Evolutionary conservation across 2,113 vertebrate genomes (phyloP).

Genomic region (Gasterosteus aculeatus): DNA sequence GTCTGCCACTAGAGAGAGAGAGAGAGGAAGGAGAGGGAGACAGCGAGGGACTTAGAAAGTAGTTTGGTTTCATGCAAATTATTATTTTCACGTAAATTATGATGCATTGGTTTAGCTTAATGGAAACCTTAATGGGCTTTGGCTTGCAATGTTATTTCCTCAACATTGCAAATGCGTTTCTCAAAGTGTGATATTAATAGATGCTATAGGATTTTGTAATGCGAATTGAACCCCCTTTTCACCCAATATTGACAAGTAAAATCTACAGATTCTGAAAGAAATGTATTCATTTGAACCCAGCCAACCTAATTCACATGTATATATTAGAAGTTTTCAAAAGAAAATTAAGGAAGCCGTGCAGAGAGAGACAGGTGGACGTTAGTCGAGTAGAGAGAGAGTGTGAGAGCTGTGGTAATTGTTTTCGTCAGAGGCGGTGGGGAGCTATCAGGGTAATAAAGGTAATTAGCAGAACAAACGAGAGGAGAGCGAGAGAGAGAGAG

Average conservation of each 20-base stretch:
- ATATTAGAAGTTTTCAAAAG: slow-evolving; percentile 11
- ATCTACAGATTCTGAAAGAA: not conserved
- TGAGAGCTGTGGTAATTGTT: slow-evolving; percentile 92
- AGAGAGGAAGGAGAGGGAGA: slow-evolving; percentile 48
- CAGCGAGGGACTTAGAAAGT: slow-evolving; percentile 52
- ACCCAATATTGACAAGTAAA: not conserved
- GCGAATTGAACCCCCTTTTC: slow-evolving; percentile 6
- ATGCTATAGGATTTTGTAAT: slow-evolving; percentile 16
- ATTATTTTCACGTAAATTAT: slow-evolving; percentile 69
- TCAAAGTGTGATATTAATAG: not conserved
- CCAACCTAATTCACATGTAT: not conserved
- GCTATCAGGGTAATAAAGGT: slow-evolving; percentile 99
- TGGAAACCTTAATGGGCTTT: slow-evolving; percentile 42
- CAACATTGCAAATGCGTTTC: slow-evolving; percentile 1
- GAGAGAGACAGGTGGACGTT: slow-evolving; percentile 7
- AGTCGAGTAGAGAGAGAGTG: slow-evolving; percentile 68
- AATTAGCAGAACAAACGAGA: slow-evolving; percentile 99
- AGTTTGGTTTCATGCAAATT: slow-evolving; percentile 66
- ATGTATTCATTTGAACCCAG: not conserved
- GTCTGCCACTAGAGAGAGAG: slow-evolving; percentile 76
- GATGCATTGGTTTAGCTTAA: slow-evolving; percentile 50
- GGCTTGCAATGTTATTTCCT: slow-evolving; percentile 22
- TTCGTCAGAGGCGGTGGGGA: slow-evolving; percentile 98
- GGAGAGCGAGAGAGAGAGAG: slow-evolving; percentile 17
- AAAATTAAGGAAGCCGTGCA: not conserved